Percentiles rank a stretch among this genome's conserved stretches.
phyloP scores from a whole-genome alignment of 35 echinoderm and acorn worm genomes.

The Chiridota heheva region DNA sequence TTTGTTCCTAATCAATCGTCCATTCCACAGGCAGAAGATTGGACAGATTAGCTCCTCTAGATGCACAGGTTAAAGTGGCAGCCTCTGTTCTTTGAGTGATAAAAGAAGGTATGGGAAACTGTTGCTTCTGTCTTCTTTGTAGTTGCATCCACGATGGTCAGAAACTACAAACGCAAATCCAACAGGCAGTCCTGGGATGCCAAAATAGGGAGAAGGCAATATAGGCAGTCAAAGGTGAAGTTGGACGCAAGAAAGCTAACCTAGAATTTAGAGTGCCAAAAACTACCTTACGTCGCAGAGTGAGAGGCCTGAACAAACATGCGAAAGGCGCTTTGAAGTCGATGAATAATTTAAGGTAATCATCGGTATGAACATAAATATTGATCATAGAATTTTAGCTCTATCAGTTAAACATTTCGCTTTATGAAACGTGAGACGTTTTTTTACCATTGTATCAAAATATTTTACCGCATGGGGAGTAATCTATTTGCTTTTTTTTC shows the following conservation, averaged over 20 bases:
- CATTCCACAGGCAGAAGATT: too few species aligned
- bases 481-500: conserved; percentile 1
- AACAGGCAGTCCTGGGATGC: conserved; percentile 15
- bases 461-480: neutral
- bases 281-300: neutral
- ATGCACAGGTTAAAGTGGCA: too few species aligned
- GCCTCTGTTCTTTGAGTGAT: too few species aligned
- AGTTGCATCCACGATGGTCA: too few species aligned
- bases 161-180: conserved; percentile 1
- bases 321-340: conserved; percentile 22
- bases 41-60: too few species aligned
- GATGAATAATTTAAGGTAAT: conserved; percentile 9
- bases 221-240: neutral
- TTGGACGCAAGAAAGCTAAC: conserved; percentile 12
- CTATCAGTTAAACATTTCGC: neutral
- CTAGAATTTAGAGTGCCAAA: neutral
- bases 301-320: neutral
- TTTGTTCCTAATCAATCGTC: too few species aligned
- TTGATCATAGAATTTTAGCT: neutral
- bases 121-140: too few species aligned
- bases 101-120: too few species aligned
- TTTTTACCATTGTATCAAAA: neutral
- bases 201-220: conserved; percentile 7
- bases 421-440: neutral
- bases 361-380: neutral